Conservation (phyloP, 2,888 invertebrate species). For the Luffia ferchaultella region DNA sequence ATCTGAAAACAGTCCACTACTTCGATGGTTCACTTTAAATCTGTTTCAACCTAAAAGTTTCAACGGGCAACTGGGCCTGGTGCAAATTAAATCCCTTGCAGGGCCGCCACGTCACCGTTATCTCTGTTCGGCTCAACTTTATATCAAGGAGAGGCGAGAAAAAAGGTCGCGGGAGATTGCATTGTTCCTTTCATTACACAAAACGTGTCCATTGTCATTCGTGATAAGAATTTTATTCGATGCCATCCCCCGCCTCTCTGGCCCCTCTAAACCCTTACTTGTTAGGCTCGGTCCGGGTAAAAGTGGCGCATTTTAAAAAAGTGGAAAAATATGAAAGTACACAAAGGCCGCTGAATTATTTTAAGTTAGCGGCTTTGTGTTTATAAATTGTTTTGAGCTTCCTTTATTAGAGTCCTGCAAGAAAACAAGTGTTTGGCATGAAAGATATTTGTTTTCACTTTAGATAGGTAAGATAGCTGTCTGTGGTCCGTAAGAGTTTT, state of each 20-base stretch:
- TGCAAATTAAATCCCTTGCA: too few relatives aligned
- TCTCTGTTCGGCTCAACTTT: neutral
- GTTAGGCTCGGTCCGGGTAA: too few relatives aligned
- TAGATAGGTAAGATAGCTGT: too few relatives aligned
- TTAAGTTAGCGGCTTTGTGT: neutral
- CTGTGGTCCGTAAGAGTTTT: neutral
- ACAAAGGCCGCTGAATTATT: neutral
- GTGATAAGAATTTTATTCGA: slow-evolving; percentile 34
- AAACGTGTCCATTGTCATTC: slow-evolving; percentile 17
- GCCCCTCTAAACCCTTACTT: slow-evolving; percentile 3
- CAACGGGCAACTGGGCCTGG: too few relatives aligned
- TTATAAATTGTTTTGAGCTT: neutral
- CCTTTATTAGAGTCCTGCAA: neutral
- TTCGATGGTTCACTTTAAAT: too few relatives aligned
- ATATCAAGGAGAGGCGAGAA: neutral
- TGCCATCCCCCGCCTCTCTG: slow-evolving; percentile 21
- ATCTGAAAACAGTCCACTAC: too few relatives aligned
- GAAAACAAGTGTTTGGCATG: neutral
- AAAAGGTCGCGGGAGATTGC: slow-evolving; percentile 16
- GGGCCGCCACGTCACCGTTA: neutral
- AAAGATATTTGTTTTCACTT: neutral
- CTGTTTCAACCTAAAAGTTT: too few relatives aligned
- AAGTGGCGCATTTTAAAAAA: slow-evolving; percentile 28
- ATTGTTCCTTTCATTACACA: slow-evolving; percentile 11
- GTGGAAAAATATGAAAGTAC: neutral